phyloP scores from a whole-genome alignment of 2,113 vertebrate species.

The Asarcornis scutulata region DNA sequence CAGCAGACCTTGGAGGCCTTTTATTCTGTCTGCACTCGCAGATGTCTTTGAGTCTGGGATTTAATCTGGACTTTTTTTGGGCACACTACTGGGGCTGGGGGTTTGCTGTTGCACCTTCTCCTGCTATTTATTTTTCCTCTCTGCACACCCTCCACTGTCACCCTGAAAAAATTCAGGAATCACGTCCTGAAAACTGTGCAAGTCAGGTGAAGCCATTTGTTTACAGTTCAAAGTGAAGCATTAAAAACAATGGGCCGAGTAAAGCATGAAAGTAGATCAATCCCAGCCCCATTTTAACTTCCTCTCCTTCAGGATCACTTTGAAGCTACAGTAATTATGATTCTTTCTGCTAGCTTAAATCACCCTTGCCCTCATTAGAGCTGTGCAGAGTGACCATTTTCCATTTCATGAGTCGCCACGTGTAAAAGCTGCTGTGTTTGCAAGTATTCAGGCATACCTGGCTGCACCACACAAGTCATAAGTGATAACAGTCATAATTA shows the following conservation, averaged over 20 bases:
- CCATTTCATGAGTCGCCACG: constrained; percentile 67
- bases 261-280: constrained; percentile 70
- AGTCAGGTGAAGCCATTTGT: constrained; percentile 59
- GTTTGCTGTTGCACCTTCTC: not conserved
- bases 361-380: constrained; percentile 69
- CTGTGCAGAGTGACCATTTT: constrained; percentile 69
- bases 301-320: constrained; percentile 64
- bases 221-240: constrained; percentile 53
- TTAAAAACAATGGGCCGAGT: constrained; percentile 44
- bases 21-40: not conserved
- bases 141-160: not conserved
- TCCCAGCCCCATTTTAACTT: constrained; percentile 44
- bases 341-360: constrained; percentile 69
- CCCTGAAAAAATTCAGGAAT: not conserved
- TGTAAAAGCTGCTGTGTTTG: constrained; percentile 70
- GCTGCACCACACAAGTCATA: constrained; percentile 55
- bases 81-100: not conserved
- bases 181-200: constrained; percentile 5
- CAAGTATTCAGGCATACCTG: constrained; percentile 66
- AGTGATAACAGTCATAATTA: constrained; percentile 70
- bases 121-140: not conserved
- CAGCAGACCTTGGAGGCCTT: not conserved
- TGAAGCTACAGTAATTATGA: constrained; percentile 70
- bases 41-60: not conserved
- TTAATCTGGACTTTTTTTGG: not conserved